Base-by-base conservation (phyloP, 2,888 invertebrate species). In the Aleiodes alternator region DNA sequence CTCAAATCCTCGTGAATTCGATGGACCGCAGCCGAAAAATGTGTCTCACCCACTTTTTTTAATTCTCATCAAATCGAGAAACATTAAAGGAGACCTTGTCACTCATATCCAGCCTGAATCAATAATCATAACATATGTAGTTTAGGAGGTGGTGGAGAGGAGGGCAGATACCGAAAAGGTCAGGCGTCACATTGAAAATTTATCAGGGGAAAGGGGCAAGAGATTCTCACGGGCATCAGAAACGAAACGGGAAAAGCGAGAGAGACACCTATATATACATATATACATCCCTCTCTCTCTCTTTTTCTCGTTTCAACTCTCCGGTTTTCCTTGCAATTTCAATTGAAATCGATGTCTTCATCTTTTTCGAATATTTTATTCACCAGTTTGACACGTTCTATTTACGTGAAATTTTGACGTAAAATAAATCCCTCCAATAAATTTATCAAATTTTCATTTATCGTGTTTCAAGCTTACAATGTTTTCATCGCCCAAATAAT, bases 51-150 rank as follows among this genome's bases (percentile, higher is more conserved):
- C 9, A 8, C 8, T 43, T 43, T 9, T 43, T 43, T 9, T 11
- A 9, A 43, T 43, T 43, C 11, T 43, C 43, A 43, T 11, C 43
- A 43, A 43, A 9, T 8, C 8, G 43, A 43, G 43, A 43, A 43
- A 43, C 11, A 8, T 43, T 38, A 7, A 8, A 29, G n/a, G 14
- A 64, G 64, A 48, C 43, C 48, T 23, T 48, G 64, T n/a, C 9
- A 64, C 48, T 64, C 64, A 64, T 59, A 34, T 34, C 11, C 43
- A 11, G 74, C 75, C 76, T 76, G 75, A 78, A 79, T 79, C 76
- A 79, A 79, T 78, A 79, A 79, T 79, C 75, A 79, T 79, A 78
- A 78, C 79, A 76, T 76, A 78, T 78, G 77, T 72, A 76, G 77
- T 57, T 71, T 51, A 12, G 56, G 43, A 7, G 43, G 9, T 9